Evolutionary conservation across 1,140 invertebrate species (phyloP), one percentile per base, ranked within the genome.

Genomic region (Drosophila ercepeae): DNA sequence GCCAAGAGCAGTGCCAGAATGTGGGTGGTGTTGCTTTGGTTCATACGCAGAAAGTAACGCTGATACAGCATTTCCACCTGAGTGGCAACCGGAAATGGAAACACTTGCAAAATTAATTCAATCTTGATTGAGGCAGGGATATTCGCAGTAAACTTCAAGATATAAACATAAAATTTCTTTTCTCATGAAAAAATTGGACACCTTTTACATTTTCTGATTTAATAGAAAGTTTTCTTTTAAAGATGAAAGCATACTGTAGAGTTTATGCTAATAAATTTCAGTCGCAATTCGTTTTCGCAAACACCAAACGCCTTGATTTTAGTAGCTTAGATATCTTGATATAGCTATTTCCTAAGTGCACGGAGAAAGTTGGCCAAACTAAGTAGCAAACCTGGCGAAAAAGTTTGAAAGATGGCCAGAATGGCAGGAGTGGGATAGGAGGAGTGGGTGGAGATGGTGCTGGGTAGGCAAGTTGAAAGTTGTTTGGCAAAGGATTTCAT

Each of bases 51-150:
- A 90, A 98, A 98, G 92, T 98, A 98, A 41, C 97, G 94, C 91
- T 98, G 97, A 92, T 98, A 98, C 44, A 98, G 92, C 93, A 95
- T 95, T 92, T 98, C 97, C 79, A 98, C 95, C 95, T 97, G 61
- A 71, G 32, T 19, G 53, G 34, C 25, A 52, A 18, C 8, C 25
- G 21, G 34, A 49, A 52, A 52, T 27, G 16, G 41, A 54, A 36
- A 29, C 18, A 55, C 36, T 34, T 4, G 6, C 23, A 61, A 36
- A 42, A 52, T 19, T 9, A 19, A 11, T 39, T 16, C 18, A 23
- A 41, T 21, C 42, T 51, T 13, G n/a, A 39, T 39, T 39, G 6
- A 14, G 1, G 13, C 6, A 13, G 11, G 13, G n/a, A n/a, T n/a
- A n/a, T n/a, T n/a, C n/a, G n/a, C n/a, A n/a, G n/a, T n/a, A n/a